phyloP scores from a whole-genome alignment of 2,113 vertebrate genomes.

The Brachypodius melanocephalos region DNA sequence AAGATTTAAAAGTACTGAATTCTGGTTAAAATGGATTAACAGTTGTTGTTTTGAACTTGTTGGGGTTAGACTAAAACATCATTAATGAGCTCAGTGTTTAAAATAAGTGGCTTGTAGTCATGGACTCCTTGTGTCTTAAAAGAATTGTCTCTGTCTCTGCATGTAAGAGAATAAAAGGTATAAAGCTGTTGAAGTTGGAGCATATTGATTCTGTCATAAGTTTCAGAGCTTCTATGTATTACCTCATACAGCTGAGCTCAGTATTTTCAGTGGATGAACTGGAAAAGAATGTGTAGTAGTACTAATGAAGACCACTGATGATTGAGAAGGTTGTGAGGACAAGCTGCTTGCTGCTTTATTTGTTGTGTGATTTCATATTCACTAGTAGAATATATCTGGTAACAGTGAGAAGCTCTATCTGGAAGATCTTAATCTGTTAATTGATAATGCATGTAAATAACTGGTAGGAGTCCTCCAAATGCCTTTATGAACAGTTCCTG shows the following conservation, averaged over 20 bases:
- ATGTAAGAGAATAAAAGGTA: background rate
- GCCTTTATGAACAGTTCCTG: fast-evolving
- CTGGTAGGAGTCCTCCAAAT: background rate
- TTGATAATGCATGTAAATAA: background rate
- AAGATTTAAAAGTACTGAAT: background rate
- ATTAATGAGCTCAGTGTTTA: background rate
- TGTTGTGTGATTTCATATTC: background rate
- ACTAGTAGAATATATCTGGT: background rate
- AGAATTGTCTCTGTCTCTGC: background rate
- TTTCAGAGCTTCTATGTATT: background rate
- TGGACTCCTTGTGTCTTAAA: background rate
- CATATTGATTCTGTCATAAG: background rate
- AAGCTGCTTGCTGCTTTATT: background rate
- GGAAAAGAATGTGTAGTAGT: background rate
- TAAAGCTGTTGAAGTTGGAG: background rate
- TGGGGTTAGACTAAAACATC: background rate
- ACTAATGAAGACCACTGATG: background rate
- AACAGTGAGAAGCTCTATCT: background rate
- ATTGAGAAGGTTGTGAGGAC: background rate
- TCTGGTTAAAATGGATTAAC: background rate
- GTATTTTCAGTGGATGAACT: background rate
- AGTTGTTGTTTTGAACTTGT: background rate
- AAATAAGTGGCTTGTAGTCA: background rate
- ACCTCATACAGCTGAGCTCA: background rate
- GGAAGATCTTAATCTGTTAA: background rate